Base-by-base conservation (phyloP, 2,888 invertebrate genomes). In the Apeira syringaria region DNA sequence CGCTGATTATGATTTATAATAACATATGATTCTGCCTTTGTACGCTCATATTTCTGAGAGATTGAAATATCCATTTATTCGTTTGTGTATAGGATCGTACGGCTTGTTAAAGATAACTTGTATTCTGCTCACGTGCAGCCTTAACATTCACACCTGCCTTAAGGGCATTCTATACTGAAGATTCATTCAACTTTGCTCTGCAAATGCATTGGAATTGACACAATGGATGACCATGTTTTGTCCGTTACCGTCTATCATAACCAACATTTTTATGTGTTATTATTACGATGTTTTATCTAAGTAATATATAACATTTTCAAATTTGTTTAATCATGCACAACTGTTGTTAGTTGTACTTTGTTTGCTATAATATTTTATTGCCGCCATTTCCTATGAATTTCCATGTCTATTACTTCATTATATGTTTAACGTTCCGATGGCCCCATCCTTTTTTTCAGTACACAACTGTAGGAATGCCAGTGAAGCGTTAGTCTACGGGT, bases 401-500 rank as follows among this genome's bases (percentile, higher is more conserved):
- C n/a, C n/a, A n/a, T n/a, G n/a, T n/a, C n/a, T n/a, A n/a, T n/a
- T n/a, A n/a, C n/a, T n/a, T n/a, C n/a, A n/a, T n/a, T n/a, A n/a
- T n/a, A n/a, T n/a, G n/a, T n/a, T n/a, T 11, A 12, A 13, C 7
- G 8, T 15, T 2, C 2, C 15, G 15, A 4, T 15, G 15, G 15
- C 15, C 22, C 28, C 13, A 37, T 12, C 18, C 7, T 20, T 22
- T 13, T 32, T 31, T 17, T 25, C 17, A 8, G 17, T 17, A 5
- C 17, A 17, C 20, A 20, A 17, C 4, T 30, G 28, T 18, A 27
- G 31, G 27, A 64, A 65, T 58, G 56, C 55, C 61, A 10, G 17
- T 15, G 20, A 57, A 57, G 54, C 56, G 56, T 57, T 61, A 47
- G 65, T 3, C 66, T 62, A 56, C 60, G 67, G 64, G 59, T 64